Conservation (phyloP, 2,113 vertebrate species). For the Gambusia affinis region DNA sequence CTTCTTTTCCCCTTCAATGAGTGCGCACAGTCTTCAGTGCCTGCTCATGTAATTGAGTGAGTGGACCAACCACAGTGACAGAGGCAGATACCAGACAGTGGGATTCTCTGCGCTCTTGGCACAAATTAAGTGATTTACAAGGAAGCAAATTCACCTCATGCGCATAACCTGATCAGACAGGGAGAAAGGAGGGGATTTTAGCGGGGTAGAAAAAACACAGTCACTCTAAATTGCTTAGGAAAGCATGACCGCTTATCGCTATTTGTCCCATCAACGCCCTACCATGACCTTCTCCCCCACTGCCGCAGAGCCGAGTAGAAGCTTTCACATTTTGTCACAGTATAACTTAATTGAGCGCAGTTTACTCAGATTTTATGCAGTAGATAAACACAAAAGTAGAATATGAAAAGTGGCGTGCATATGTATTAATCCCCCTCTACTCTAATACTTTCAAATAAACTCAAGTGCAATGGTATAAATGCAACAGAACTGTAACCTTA, state of each 20-base stretch:
- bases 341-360: neutral
- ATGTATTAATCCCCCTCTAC: neutral
- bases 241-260: slow-evolving; percentile 58
- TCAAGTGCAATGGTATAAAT: neutral
- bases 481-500: too few relatives aligned
- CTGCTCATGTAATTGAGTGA: slow-evolving; percentile 63
- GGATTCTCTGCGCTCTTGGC: slow-evolving; percentile 70
- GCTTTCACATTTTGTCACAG: neutral
- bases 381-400: too few relatives aligned
- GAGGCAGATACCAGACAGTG: slow-evolving; percentile 71
- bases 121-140: slow-evolving; percentile 65
- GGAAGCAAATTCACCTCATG: slow-evolving; percentile 36
- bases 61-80: slow-evolving; percentile 79
- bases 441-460: neutral
- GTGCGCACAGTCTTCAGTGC: slow-evolving; percentile 45
- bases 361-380: too few relatives aligned
- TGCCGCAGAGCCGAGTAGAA: neutral
- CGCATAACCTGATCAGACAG: slow-evolving; percentile 70
- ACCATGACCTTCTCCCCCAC: neutral
- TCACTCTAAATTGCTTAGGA: slow-evolving; percentile 62
- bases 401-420: too few relatives aligned
- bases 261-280: slow-evolving; percentile 20
- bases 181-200: slow-evolving; percentile 59
- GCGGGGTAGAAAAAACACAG: slow-evolving; percentile 32
- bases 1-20: slow-evolving; percentile 60